Evolutionary conservation across 2,113 vertebrate genomes (phyloP).

Genomic region (Nesoenas mayeri): DNA sequence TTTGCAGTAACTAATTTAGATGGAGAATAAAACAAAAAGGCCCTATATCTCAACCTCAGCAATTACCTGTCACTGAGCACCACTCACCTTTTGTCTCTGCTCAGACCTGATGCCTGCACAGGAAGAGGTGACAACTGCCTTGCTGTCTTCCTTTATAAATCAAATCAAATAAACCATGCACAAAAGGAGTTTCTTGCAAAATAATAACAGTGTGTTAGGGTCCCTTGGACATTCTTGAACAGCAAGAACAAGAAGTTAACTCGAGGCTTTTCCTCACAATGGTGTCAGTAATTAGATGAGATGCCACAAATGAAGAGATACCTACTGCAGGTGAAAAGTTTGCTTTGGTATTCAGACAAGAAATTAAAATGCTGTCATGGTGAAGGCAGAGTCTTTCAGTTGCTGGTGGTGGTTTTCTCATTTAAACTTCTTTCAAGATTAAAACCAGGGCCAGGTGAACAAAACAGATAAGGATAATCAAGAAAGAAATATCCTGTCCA

Average conservation of each 20-base stretch:
- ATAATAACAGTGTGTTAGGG: background rate
- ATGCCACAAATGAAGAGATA: background rate
- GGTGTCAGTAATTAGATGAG: background rate
- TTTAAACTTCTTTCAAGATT: background rate
- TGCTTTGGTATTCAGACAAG: background rate
- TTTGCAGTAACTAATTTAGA: constrained; percentile 60
- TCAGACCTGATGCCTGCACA: background rate
- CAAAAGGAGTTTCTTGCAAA: background rate
- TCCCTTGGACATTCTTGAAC: background rate
- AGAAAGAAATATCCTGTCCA: background rate
- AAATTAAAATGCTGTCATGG: background rate
- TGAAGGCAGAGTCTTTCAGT: background rate
- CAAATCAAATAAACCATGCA: background rate
- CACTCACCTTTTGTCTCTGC: background rate
- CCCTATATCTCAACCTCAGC: constrained; percentile 20
- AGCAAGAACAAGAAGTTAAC: background rate
- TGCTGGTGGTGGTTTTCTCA: background rate
- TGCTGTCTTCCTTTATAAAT: background rate
- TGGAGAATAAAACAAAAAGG: constrained; percentile 57
- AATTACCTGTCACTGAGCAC: background rate
- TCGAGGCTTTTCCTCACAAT: background rate
- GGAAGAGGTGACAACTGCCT: background rate
- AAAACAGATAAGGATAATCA: background rate
- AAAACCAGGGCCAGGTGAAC: background rate
- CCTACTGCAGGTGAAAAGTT: background rate